Percentiles rank a stretch among this genome's conserved stretches.
Evolutionary conservation across 2,888 invertebrate species (phyloP).

Genomic region (Maniola hyperantus): DNA sequence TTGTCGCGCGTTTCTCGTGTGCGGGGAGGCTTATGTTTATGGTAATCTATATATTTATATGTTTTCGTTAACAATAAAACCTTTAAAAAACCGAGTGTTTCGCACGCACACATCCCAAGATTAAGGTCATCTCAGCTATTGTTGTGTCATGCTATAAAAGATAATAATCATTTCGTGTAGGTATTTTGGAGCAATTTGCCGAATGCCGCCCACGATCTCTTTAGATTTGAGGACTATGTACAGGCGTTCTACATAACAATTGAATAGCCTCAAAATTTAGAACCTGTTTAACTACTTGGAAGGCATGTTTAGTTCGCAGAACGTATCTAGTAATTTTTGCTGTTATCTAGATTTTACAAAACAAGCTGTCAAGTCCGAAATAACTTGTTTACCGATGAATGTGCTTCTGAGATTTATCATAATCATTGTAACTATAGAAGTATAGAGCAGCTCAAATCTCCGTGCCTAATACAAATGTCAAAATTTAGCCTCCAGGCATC

Average conservation of each 20-base stretch:
- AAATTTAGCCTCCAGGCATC: background rate
- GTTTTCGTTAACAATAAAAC: conserved; percentile 3
- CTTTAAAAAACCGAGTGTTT: conserved; percentile 39
- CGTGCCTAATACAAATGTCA: background rate
- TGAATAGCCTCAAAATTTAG: conserved; percentile 31
- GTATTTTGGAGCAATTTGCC: conserved; percentile 71
- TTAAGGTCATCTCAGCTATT: conserved; percentile 74
- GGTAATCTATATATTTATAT: background rate
- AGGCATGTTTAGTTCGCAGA: conserved; percentile 23
- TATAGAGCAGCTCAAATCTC: background rate
- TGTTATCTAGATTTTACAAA: conserved; percentile 14
- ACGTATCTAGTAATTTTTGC: conserved; percentile 18
- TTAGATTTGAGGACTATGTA: conserved; percentile 39
- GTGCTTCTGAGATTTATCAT: background rate
- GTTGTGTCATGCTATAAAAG: conserved; percentile 72
- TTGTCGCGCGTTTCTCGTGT: no score
- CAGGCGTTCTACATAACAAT: conserved; percentile 34
- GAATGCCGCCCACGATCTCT: conserved; percentile 59
- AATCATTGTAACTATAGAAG: background rate
- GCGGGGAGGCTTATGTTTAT: no score
- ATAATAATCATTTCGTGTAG: conserved; percentile 72
- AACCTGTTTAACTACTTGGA: conserved; percentile 32
- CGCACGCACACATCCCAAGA: conserved; percentile 58
- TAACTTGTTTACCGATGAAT: background rate
- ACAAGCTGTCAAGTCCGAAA: background rate